phyloP scores from a whole-genome alignment of 2,888 invertebrate species.

The Callyntrura sp. region DNA sequence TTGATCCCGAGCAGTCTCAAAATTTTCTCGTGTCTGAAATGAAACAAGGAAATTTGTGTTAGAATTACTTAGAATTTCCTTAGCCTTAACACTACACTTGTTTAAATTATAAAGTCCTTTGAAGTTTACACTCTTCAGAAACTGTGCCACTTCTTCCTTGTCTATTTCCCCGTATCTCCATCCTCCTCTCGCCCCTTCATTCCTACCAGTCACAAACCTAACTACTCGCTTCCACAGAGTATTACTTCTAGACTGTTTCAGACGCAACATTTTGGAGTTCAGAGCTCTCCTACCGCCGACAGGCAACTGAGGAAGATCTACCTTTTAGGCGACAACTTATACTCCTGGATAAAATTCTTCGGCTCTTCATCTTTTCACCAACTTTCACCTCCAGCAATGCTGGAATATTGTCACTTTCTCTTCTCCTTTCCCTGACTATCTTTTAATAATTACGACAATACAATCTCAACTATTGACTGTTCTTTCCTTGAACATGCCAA shows the following conservation, averaged over 20 bases:
- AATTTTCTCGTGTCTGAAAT: conserved; percentile 95
- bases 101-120: too few species aligned
- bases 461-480: not conserved
- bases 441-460: not conserved
- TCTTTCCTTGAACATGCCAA: too few species aligned
- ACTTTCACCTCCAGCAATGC: not conserved
- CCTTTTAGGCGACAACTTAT: not conserved
- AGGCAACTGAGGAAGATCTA: conserved; percentile 11
- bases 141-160: not conserved
- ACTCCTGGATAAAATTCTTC: not conserved
- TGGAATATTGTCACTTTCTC: too few species aligned
- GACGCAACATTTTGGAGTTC: not conserved
- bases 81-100: not conserved
- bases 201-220: not conserved
- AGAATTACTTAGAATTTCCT: not conserved
- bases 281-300: not conserved
- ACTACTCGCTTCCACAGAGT: not conserved
- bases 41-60: conserved; percentile 8
- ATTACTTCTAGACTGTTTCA: not conserved
- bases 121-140: not conserved
- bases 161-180: not conserved
- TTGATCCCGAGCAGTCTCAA: conserved; percentile 95
- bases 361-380: not conserved
- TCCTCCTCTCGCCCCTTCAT: not conserved
- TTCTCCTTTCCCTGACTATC: not conserved